Evolutionary conservation across 2,888 invertebrate genomes (phyloP), one percentile per base, ranked within the genome.

Genomic region (Pristionchus fissidentatus): DNA sequence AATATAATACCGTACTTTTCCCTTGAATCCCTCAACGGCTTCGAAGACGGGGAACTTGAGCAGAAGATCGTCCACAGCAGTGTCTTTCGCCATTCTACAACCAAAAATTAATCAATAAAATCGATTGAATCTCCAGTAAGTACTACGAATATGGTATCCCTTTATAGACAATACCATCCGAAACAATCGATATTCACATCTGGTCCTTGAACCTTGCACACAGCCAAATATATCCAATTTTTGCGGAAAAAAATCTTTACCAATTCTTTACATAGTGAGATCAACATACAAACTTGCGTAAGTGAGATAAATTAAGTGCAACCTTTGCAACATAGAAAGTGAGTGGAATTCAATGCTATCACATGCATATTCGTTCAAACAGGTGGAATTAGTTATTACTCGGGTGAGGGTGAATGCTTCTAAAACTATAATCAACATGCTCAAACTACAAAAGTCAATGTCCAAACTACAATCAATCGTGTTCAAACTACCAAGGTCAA

Each of bases 41-140:
- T 35, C 35, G 62, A 77, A 49, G 52, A 85, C 52, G 79, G 85
- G 35, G n/a, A 29, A 46, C 79, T 83, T 73, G 57, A 77, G 60
- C 15, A 83, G 70, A 52, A 80, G 46, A 32, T 19, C 66, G n/a
- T 62, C 49, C 29, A 81, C 32, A 43, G 46, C 66, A 13, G 62
- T 26, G 22, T 57, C 80, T 15, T 60, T 22, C 0, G 55, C 32
- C 81, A 77, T 77, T 29, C 75, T 77, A 32, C 22, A 41, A 41
- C 4, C 1, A 41, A 8, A 8, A n/a, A 41, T 13, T 3, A 19
- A 3, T 62, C 35, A 62, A 3, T 15, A 29, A 57, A n/a, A n/a
- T n/a, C n/a, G n/a, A n/a, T n/a, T n/a, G n/a, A n/a, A n/a, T n/a
- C n/a, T n/a, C n/a, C n/a, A n/a, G n/a, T n/a, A n/a, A n/a, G n/a